Evolutionary conservation across 2,113 vertebrate genomes (phyloP).

Genomic region (Cervus canadensis): DNA sequence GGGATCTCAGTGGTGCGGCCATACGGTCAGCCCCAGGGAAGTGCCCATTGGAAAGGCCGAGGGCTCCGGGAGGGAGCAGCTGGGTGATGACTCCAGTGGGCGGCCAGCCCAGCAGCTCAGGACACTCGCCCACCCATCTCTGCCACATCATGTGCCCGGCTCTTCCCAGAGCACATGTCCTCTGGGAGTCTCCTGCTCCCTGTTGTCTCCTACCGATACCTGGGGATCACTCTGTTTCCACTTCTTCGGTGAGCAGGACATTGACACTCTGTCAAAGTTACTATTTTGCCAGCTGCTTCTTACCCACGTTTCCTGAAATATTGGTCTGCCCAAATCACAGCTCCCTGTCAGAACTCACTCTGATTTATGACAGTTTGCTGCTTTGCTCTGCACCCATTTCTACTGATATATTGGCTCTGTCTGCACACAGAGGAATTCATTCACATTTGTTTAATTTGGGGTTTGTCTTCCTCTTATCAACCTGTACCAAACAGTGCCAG

Average conservation of each 20-base stretch:
- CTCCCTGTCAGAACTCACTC: not conserved
- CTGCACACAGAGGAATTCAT: not conserved
- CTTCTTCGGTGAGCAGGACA: not conserved
- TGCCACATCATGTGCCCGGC: not conserved
- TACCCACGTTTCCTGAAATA: not conserved
- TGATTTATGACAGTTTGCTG: not conserved
- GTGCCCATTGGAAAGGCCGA: not conserved
- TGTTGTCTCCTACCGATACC: rapidly evolving
- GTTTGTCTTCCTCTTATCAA: not conserved
- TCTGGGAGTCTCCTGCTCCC: not conserved
- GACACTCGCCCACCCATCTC: not conserved
- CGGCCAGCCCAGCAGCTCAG: not conserved
- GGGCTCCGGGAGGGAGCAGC: not conserved
- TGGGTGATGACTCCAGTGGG: not conserved
- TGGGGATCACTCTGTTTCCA: not conserved
- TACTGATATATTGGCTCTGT: not conserved
- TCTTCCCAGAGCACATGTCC: not conserved
- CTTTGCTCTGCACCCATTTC: not conserved
- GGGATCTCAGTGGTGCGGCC: not conserved
- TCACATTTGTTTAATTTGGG: constrained; percentile 15
- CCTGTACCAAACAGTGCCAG: not conserved
- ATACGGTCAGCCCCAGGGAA: not conserved
- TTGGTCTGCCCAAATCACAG: not conserved
- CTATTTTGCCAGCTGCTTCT: not conserved
- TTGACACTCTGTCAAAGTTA: not conserved